Evolutionary conservation across 1,140 invertebrate species (phyloP).

Genomic region (Pseudomyrmex flavicornis): DNA sequence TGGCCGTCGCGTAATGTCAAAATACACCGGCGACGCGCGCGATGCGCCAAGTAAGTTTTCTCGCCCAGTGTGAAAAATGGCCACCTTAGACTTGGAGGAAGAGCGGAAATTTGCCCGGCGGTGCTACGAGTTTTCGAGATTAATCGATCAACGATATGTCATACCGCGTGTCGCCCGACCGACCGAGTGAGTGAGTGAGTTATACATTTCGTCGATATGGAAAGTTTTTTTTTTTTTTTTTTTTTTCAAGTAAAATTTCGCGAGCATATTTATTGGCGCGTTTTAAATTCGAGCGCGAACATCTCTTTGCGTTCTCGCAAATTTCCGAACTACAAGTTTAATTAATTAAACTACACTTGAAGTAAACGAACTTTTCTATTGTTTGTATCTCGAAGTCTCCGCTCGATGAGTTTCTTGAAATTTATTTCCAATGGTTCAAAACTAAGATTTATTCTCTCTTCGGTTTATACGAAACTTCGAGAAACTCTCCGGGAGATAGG

Average conservation of each 20-base stretch:
- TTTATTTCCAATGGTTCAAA: constrained; percentile 1
- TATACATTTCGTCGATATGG: neutral
- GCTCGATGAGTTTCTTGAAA: neutral
- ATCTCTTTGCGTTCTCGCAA: too few species aligned
- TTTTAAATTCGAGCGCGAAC: too few species aligned
- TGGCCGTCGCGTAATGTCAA: constrained; percentile 19
- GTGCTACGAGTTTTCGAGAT: constrained; percentile 27
- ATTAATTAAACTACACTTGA: too few species aligned
- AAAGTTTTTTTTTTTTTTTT: neutral
- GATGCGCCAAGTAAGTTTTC: constrained; percentile 45
- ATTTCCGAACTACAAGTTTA: too few species aligned
- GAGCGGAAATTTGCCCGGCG: constrained; percentile 39
- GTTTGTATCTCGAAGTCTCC: too few species aligned
- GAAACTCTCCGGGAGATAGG: neutral
- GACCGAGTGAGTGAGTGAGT: neutral
- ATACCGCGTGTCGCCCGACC: neutral
- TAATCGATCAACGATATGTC: constrained; percentile 35
- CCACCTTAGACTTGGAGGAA: neutral
- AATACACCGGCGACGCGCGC: constrained; percentile 41
- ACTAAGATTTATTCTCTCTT: constrained; percentile 16
- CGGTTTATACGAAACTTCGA: neutral
- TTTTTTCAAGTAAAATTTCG: neutral
- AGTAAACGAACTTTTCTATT: too few species aligned
- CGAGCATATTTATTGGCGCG: too few species aligned
- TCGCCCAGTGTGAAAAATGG: constrained; percentile 25